Evolutionary conservation across 1,140 invertebrate species (phyloP).

Genomic region (Monomorium pharaonis): DNA sequence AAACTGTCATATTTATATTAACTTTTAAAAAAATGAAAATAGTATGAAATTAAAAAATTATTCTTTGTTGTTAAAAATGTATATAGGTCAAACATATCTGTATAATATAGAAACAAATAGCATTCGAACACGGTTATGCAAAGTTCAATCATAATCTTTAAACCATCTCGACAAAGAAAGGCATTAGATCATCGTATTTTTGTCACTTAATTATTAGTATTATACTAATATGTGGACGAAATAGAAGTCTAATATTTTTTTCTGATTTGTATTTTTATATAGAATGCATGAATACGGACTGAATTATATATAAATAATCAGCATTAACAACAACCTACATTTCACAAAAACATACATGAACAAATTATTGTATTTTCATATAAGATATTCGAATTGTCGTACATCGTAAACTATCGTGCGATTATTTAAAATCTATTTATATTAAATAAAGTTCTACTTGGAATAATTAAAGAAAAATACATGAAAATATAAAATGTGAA

Average conservation of each 20-base stretch:
- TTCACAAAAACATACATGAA: background rate
- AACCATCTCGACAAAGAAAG: conserved; percentile 66
- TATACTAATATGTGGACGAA: background rate
- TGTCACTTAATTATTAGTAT: background rate
- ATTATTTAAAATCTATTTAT: background rate
- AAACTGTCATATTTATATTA: background rate
- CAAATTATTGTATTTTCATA: background rate
- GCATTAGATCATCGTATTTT: conserved; percentile 64
- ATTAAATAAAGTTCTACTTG: background rate
- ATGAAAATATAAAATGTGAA: background rate
- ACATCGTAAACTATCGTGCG: background rate
- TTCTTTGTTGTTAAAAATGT: background rate
- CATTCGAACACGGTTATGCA: conserved; percentile 12
- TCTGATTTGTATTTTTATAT: background rate
- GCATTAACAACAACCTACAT: background rate
- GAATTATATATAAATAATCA: background rate
- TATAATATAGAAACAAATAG: background rate
- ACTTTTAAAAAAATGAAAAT: background rate
- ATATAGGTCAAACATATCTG: background rate
- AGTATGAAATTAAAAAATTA: background rate
- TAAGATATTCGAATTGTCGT: background rate
- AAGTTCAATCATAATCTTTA: conserved; percentile 75
- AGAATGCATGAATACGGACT: background rate
- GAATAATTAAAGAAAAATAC: background rate
- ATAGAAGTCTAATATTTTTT: background rate